Conservation (phyloP, 2,113 vertebrate genomes). For the Zosterops japonicus region DNA sequence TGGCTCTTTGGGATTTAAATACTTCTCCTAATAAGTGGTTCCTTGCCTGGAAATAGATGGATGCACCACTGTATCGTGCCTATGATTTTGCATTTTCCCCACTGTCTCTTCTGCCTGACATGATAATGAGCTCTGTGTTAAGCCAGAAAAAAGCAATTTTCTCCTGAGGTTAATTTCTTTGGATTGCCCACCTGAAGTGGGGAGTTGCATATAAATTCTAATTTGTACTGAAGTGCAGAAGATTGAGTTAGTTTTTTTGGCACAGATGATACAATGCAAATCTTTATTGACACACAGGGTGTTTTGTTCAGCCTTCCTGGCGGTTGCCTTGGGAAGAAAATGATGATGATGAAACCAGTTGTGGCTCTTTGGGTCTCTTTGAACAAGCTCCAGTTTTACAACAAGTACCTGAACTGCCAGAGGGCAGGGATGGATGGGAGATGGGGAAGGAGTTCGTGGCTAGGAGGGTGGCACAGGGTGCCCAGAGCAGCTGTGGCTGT, state of each 20-base stretch:
- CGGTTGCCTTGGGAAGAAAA: background rate
- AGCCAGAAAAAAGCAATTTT: slow-evolving; percentile 68
- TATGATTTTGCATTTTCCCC: slow-evolving; percentile 49
- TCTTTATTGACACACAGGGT: background rate
- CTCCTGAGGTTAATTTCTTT: slow-evolving; percentile 58
- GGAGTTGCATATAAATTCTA: slow-evolving; percentile 52
- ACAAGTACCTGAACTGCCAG: background rate
- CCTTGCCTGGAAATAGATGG: background rate
- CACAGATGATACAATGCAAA: slow-evolving; percentile 16
- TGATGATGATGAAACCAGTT: background rate
- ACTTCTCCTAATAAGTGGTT: background rate
- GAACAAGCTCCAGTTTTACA: background rate
- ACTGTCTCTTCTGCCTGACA: slow-evolving; percentile 50
- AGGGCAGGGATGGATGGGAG: background rate
- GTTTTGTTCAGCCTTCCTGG: background rate
- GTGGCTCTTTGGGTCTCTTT: background rate
- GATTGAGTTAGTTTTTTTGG: slow-evolving; percentile 29
- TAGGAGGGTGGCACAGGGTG: background rate
- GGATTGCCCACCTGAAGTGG: slow-evolving; percentile 50
- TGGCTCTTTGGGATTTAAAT: background rate
- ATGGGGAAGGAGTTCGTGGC: background rate
- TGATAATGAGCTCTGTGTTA: slow-evolving; percentile 61
- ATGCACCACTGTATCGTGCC: background rate
- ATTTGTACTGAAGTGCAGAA: slow-evolving; percentile 46
- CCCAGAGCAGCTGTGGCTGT: background rate